Base-by-base conservation (phyloP, 2,888 invertebrate species). In the Aproaerema taeniolella region DNA sequence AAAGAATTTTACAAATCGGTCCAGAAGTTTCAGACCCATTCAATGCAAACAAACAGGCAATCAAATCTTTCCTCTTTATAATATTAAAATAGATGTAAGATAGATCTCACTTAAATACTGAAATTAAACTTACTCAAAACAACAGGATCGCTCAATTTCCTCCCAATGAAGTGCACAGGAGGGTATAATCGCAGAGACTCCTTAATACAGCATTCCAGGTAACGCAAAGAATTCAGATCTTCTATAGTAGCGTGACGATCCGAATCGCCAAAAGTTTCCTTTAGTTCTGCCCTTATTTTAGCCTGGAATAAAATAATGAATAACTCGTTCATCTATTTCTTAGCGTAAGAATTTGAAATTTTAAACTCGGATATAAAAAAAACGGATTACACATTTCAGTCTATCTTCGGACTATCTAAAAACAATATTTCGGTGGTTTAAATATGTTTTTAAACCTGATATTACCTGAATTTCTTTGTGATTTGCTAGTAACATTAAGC, bases 151-250 rank as follows among this genome's bases (percentile, higher is more conserved):
- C 72, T 74, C 13, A 91, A 55, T 36, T 60, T 66, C 38, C 92
- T 87, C 6, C 90, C 88, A 53, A 92, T 88, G 48, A 91, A 87
- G 1, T 90, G 91, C 2, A 92, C 91, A 37, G 91, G 91, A 2
- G 93, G 92, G 50, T 89, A 91, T 7, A 93, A 67, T 34, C 92
- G 70, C 26, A 92, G 53, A 0, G 91, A 83, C 64, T 92, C 92
- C 59, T 92, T 92, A 29, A 92, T 89, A 50, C 91, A 91, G 43
- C 90, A 88, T 45, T 92, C 92, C 41, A 92, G 71, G 53, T 92
- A 92, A 36, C 85, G 80, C 89, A 92, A 89, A 25, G 88, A 79
- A 30, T 88, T 69, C 7, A 92, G 64, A 47, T 90, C 89, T 24
- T 88, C 87, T 65, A 89, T 89, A 0, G 89, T 91, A 0, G 88